Conservation (phyloP, 1,140 invertebrate species). For the Brachionus manjavacas region DNA sequence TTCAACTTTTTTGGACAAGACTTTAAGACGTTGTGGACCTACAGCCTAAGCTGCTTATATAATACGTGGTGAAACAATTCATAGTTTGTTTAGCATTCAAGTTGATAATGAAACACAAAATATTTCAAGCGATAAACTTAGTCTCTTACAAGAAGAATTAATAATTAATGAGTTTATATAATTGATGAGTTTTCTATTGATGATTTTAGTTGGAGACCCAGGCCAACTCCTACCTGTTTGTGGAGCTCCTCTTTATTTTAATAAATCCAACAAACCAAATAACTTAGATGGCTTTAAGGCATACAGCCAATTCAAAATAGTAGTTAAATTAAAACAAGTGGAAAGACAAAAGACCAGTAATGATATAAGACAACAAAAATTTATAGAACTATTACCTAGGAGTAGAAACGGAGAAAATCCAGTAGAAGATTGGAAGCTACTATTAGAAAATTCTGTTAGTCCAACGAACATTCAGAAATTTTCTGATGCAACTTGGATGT, state of each 20-base stretch:
- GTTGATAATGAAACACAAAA: not conserved
- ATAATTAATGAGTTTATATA: no score
- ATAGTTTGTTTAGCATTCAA: not conserved
- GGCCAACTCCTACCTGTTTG: not conserved
- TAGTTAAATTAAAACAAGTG: no score
- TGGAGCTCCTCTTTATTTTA: not conserved
- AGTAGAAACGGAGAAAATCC: not conserved
- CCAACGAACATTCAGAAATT: no score
- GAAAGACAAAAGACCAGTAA: not conserved
- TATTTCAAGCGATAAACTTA: no score
- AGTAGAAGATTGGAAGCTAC: not conserved
- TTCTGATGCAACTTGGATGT: no score
- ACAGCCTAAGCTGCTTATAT: not conserved
- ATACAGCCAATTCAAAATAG: no score
- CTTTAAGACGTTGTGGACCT: not conserved
- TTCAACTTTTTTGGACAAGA: not conserved
- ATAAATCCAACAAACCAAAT: not conserved
- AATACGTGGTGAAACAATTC: not conserved
- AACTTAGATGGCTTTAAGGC: not conserved
- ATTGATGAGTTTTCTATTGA: not conserved
- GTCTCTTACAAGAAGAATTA: no score
- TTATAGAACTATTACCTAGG: not conserved
- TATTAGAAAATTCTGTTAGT: no score
- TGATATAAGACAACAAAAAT: not conserved
- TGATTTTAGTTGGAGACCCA: not conserved